Conservation (phyloP, 2,113 vertebrate genomes). For the Nymphicus hollandicus region DNA sequence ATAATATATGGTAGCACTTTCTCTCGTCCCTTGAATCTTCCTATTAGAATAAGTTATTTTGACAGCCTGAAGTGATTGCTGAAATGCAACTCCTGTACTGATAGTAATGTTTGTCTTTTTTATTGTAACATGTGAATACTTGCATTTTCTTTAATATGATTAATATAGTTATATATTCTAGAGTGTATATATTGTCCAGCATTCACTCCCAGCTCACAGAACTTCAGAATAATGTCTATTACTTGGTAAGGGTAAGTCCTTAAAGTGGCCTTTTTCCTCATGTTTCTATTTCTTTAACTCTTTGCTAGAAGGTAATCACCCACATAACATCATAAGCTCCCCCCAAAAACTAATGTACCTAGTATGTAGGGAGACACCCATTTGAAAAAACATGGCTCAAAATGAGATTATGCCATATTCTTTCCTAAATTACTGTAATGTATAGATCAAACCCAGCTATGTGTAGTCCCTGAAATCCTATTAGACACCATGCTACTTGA, state of each 20-base stretch:
- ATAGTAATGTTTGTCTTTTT: neutral
- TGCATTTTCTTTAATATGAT: neutral
- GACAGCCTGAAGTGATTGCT: neutral
- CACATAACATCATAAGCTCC: neutral
- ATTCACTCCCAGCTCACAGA: neutral
- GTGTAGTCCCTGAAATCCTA: neutral
- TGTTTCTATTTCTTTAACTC: neutral
- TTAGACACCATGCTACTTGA: neutral
- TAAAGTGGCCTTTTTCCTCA: neutral
- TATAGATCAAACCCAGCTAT: neutral
- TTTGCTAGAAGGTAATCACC: neutral
- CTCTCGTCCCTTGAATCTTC: neutral
- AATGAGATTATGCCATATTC: neutral
- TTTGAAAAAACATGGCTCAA: neutral
- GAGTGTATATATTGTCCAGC: neutral
- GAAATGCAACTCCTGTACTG: neutral
- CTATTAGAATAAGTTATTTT: slow-evolving; percentile 1
- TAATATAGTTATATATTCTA: neutral
- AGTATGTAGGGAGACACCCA: neutral
- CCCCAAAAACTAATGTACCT: neutral
- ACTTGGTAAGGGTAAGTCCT: neutral
- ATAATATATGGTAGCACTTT: slow-evolving; percentile 7
- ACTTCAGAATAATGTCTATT: neutral
- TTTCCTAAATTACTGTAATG: neutral
- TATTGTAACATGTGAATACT: neutral